A percentile compares a stretch with the other conserved stretches of the same genome.
Conservation (phyloP, 2,113 vertebrate genomes). For the Mesocricetus auratus region DNA sequence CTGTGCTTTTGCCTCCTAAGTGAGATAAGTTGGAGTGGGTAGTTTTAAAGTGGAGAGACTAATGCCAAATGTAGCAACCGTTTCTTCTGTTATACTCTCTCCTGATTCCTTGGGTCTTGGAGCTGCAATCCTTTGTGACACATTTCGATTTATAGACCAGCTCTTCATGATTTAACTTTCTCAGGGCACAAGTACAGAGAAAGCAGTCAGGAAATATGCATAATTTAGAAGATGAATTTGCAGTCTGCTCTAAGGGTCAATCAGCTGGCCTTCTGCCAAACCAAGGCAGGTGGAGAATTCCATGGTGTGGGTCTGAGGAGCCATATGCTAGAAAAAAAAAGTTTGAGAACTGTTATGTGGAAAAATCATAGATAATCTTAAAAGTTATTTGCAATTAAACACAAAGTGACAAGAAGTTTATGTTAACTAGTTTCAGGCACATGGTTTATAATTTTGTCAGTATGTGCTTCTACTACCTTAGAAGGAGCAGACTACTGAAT, state of each 20-base stretch:
- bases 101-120: neutral
- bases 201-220: slow-evolving; percentile 27
- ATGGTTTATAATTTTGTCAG: neutral
- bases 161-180: slow-evolving; percentile 29
- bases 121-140: neutral
- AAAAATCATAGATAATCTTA: slow-evolving; percentile 33
- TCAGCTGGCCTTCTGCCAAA: slow-evolving; percentile 43
- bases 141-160: slow-evolving; percentile 21
- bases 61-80: neutral
- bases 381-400: slow-evolving; percentile 27
- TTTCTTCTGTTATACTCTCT: neutral
- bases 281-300: slow-evolving; percentile 1
- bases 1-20: neutral
- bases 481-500: neutral
- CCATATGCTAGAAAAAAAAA: slow-evolving; percentile 2
- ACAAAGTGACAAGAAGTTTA: slow-evolving; percentile 10
- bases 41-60: neutral
- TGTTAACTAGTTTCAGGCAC: neutral
- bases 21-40: neutral
- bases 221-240: slow-evolving; percentile 56
- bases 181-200: slow-evolving; percentile 27
- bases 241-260: slow-evolving; percentile 4
- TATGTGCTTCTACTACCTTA: neutral
- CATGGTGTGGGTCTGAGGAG: neutral
- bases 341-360: neutral